Percentiles rank a stretch among this genome's conserved stretches.
Evolutionary conservation across 2,113 vertebrate genomes (phyloP).

Genomic region (Pituophis catenifer): DNA sequence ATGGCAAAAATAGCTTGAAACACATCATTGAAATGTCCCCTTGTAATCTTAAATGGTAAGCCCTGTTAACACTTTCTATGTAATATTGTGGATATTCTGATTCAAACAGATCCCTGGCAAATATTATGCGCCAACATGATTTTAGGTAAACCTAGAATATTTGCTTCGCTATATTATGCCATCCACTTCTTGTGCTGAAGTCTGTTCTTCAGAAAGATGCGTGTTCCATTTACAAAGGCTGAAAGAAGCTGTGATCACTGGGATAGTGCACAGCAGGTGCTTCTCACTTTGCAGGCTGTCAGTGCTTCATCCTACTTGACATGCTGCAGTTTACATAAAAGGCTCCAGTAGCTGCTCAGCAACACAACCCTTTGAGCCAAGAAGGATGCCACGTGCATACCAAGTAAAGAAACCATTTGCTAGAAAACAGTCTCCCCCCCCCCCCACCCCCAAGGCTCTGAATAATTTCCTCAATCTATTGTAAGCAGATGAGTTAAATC

Average conservation of each 20-base stretch:
- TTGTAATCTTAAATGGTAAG: neutral
- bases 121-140: neutral
- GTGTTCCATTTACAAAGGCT: conserved; percentile 19
- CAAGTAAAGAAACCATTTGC: neutral
- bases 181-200: conserved; percentile 5
- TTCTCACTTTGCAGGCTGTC: conserved; percentile 13
- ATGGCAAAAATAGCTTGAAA: neutral
- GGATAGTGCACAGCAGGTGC: neutral
- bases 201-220: neutral
- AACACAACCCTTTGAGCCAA: neutral
- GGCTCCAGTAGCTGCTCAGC: conserved; percentile 1
- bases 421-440: neutral
- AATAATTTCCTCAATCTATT: conserved; percentile 20
- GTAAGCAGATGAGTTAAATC: neutral
- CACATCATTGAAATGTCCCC: neutral
- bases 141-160: conserved; percentile 19
- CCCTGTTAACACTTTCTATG: neutral
- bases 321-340: conserved; percentile 15
- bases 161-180: neutral
- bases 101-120: neutral
- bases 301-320: conserved; percentile 17
- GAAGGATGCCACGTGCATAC: neutral
- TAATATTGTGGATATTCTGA: neutral
- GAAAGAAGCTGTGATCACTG: conserved; percentile 6
- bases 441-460: neutral